These are phyloP conservation scores for Xanthorhoe designata DNA, from an alignment of 2,888 invertebrate species.

Conservation along the genomic window DNA sequence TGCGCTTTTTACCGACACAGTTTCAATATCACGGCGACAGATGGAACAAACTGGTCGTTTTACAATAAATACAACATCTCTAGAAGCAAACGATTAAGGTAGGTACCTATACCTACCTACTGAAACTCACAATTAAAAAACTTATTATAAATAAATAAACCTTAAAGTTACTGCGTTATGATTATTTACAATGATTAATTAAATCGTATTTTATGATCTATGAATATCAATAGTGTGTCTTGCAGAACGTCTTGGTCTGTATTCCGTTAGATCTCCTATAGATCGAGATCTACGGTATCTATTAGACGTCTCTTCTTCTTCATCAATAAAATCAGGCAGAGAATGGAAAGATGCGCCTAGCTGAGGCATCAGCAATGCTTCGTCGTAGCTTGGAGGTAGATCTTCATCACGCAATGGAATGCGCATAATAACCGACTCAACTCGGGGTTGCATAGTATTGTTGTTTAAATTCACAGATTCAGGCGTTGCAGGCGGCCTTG, in stretches of 20 bases:
- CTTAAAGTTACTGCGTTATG: neutral
- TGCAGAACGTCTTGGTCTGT: slow-evolving; percentile 72
- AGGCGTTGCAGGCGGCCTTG: slow-evolving; percentile 70
- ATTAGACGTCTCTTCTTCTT: slow-evolving; percentile 58
- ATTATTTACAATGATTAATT: slow-evolving; percentile 23
- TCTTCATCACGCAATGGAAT: slow-evolving; percentile 70
- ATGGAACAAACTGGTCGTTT: slow-evolving; percentile 15
- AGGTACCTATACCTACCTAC: too few species aligned
- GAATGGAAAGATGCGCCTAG: slow-evolving; percentile 87
- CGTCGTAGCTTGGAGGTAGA: slow-evolving; percentile 90
- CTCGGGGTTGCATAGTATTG: slow-evolving; percentile 52
- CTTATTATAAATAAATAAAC: neutral
- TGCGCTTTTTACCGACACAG: neutral
- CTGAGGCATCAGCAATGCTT: slow-evolving; percentile 90
- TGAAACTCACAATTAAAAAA: neutral
- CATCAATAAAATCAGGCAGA: slow-evolving; percentile 76
- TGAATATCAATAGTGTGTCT: slow-evolving; percentile 72
- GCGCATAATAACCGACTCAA: slow-evolving; percentile 67
- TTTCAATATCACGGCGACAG: slow-evolving; percentile 11
- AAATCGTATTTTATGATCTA: slow-evolving; percentile 41
- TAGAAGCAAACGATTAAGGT: too few species aligned
- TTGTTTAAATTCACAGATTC: slow-evolving; percentile 68
- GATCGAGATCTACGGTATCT: slow-evolving; percentile 75
- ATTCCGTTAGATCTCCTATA: slow-evolving; percentile 76
- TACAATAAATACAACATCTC: neutral